Conservation (phyloP, 92 coral and sea anemone genomes). For the Umimayanthus kanabou region DNA sequence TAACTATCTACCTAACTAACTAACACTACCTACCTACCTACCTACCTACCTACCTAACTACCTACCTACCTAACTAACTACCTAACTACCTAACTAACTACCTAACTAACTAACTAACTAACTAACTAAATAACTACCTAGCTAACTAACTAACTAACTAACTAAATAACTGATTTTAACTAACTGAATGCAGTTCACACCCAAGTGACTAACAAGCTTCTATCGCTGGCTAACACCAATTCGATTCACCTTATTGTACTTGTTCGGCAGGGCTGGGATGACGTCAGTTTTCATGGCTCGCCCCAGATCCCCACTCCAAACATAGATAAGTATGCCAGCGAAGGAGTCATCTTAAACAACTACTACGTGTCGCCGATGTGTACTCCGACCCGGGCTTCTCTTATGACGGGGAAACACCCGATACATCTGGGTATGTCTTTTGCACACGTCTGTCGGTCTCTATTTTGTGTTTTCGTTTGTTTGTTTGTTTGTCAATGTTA, state of each 20-base stretch:
- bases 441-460: not conserved
- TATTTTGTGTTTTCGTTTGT: not conserved
- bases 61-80: no score
- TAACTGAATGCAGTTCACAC: no score
- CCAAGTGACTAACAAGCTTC: no score
- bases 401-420: constrained; percentile 91
- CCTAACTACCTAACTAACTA: no score
- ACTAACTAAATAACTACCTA: no score
- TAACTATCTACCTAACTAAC: no score
- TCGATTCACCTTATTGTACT: not conserved
- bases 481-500: not conserved
- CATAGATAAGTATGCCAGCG: constrained; percentile 79
- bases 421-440: constrained; percentile 81
- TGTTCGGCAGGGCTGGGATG: constrained; percentile 90
- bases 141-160: no score
- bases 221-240: not conserved
- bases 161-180: no score
- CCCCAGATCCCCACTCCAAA: constrained; percentile 93
- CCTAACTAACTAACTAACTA: no score
- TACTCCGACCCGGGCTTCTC: constrained; percentile 93
- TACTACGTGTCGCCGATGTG: constrained; percentile 97
- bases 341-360: constrained; percentile 90
- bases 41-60: no score
- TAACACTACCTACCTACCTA: no score
- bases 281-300: constrained; percentile 96